Base-by-base conservation (phyloP, 1,140 invertebrate genomes). In the Uloborus diversus region DNA sequence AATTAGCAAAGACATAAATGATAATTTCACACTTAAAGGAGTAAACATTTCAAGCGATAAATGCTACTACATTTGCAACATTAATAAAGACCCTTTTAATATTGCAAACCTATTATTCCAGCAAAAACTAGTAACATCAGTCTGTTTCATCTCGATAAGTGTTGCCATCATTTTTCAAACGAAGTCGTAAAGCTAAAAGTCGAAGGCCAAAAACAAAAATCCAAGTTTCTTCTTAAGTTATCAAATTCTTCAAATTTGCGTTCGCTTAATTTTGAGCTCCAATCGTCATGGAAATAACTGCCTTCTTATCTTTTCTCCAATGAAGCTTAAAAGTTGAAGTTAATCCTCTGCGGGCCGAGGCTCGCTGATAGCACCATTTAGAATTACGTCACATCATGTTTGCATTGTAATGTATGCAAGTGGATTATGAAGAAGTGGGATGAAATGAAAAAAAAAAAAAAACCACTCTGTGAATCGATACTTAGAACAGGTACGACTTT, bases 141-240 rank as follows among this genome's bases (percentile, higher is more conserved):
- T 61, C 69, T 73, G 69, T 73, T 73, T 49, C 69, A 73, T 73
- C 69, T 73, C 69, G 69, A 73, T 73, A 73, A 73, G 33, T 61
- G 47, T 14, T 32, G 17, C 17, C 33, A 25, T 73, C 69, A 73
- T 73, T 73, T 73, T 73, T 73, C 69, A 73, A 73, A 30, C 53
- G 33, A 73, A 35, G 9, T 57, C 32, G 49, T 57, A 33, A 30
- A n/a, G n/a, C n/a, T n/a, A n/a, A n/a, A n/a, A n/a, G n/a, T n/a
- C 30, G 35, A 69, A 69, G 42, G 47, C 51, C n/a, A 27, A 69
- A 9, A 42, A 42, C 37, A 17, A 42, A 42, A 42, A 9, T 42
- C 17, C 9, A 42, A 17, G 9, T 42, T 13, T 42, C 37, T 17
- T 17, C 17, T 42, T 42, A 9, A 17, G 37, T 42, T 42, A 13